These are phyloP conservation scores for Macquaria australasica DNA, from an alignment of 2,113 vertebrate genomes.

Conservation along the genomic window DNA sequence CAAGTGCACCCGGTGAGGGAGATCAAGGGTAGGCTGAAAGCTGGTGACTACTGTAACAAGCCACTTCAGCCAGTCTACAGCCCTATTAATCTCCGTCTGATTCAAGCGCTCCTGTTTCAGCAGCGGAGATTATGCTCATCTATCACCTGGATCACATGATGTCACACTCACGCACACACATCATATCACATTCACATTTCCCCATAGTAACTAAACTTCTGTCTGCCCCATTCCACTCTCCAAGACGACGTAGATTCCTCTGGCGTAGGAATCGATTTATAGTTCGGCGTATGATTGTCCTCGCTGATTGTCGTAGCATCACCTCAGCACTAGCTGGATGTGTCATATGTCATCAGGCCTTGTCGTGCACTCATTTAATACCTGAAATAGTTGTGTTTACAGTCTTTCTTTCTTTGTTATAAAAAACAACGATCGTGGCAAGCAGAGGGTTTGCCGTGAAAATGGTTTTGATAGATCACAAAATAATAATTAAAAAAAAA, in stretches of 20 bases:
- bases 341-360: background rate
- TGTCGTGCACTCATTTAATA: background rate
- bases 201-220: background rate
- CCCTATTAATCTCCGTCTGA: conserved; percentile 70
- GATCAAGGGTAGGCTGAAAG: conserved; percentile 42
- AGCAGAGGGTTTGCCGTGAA: background rate
- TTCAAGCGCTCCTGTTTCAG: conserved; percentile 56
- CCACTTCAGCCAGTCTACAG: conserved; percentile 66
- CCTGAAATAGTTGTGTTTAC: background rate
- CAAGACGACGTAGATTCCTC: background rate
- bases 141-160: conserved; percentile 61
- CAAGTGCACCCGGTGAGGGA: conserved; percentile 5
- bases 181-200: conserved; percentile 17
- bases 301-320: background rate
- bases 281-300: background rate
- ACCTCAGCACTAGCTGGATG: background rate
- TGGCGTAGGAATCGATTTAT: background rate
- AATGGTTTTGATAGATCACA: background rate
- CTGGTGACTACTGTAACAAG: conserved; percentile 52
- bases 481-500: background rate
- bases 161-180: conserved; percentile 15
- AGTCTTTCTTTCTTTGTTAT: conserved; percentile 8
- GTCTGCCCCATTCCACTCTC: background rate
- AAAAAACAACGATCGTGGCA: background rate
- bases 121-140: conserved; percentile 69